Conservation (phyloP, 2,113 vertebrate species). For the Odobenus rosmarus region DNA sequence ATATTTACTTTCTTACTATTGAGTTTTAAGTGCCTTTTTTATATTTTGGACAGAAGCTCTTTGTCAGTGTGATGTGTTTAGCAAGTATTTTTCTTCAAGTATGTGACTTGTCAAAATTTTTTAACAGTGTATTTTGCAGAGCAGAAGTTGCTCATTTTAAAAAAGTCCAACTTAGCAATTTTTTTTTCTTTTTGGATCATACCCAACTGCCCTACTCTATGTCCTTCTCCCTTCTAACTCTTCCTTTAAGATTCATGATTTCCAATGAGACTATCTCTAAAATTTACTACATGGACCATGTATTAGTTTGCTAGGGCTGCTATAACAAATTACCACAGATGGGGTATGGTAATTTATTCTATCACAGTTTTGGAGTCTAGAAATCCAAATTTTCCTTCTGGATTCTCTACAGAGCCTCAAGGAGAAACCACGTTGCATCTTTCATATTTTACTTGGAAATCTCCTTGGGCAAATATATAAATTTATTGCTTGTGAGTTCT, state of each 20-base stretch:
- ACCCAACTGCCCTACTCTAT: background rate
- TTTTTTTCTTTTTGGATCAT: background rate
- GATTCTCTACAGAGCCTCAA: background rate
- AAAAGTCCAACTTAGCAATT: background rate
- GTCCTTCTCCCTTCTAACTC: background rate
- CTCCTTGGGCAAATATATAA: background rate
- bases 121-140: constrained; percentile 1
- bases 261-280: background rate
- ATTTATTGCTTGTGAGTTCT: background rate
- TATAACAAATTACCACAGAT: background rate
- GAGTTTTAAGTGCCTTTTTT: background rate
- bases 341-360: background rate
- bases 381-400: background rate
- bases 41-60: background rate
- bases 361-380: background rate
- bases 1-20: background rate
- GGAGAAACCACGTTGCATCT: background rate
- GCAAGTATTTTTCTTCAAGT: background rate
- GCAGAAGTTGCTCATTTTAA: background rate
- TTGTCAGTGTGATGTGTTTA: background rate
- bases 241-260: background rate
- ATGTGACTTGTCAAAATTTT: background rate
- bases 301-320: background rate
- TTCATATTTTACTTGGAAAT: background rate
- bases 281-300: background rate